Percentiles rank a stretch among this genome's conserved stretches.
These are phyloP conservation scores for Hemaris fuciformis DNA, from an alignment of 2,888 invertebrate species.

Conservation along the genomic window DNA sequence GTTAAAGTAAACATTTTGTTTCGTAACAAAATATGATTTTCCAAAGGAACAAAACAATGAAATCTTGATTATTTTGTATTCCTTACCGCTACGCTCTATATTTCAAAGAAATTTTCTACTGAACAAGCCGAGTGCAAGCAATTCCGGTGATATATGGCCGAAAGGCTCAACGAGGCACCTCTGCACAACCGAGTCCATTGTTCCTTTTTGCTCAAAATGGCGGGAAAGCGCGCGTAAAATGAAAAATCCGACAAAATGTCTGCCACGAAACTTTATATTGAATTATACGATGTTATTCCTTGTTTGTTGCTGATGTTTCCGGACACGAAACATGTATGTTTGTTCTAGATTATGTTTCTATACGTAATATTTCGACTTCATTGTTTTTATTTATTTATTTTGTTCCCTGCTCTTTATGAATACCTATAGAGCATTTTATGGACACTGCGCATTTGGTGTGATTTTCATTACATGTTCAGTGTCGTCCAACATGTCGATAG, in stretches of 20 bases:
- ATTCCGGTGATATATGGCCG: slow-evolving; percentile 16
- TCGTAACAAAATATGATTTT: neutral
- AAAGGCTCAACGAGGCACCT: slow-evolving; percentile 19
- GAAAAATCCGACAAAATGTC: slow-evolving; percentile 16
- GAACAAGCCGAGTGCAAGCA: slow-evolving; percentile 13
- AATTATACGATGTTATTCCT: slow-evolving; percentile 12
- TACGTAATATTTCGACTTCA: too few relatives aligned
- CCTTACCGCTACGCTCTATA: neutral
- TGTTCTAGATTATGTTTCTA: neutral
- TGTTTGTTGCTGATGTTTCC: neutral
- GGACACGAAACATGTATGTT: neutral
- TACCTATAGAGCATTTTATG: too few relatives aligned
- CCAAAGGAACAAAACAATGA: neutral
- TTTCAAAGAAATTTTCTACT: slow-evolving; percentile 11
- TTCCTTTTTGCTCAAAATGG: slow-evolving; percentile 17
- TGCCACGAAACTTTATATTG: slow-evolving; percentile 6
- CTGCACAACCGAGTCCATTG: slow-evolving; percentile 14
- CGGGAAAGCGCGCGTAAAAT: slow-evolving; percentile 20
- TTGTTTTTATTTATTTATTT: too few relatives aligned
- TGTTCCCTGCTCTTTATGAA: too few relatives aligned
- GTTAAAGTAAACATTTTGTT: too few relatives aligned
- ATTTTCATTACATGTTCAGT: too few relatives aligned
- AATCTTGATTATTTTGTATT: neutral
- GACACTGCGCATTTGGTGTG: too few relatives aligned
- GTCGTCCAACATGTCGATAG: too few relatives aligned